Base-by-base conservation (phyloP, 2,113 vertebrate species). In the Sinocyclocheilus rhinocerous region DNA sequence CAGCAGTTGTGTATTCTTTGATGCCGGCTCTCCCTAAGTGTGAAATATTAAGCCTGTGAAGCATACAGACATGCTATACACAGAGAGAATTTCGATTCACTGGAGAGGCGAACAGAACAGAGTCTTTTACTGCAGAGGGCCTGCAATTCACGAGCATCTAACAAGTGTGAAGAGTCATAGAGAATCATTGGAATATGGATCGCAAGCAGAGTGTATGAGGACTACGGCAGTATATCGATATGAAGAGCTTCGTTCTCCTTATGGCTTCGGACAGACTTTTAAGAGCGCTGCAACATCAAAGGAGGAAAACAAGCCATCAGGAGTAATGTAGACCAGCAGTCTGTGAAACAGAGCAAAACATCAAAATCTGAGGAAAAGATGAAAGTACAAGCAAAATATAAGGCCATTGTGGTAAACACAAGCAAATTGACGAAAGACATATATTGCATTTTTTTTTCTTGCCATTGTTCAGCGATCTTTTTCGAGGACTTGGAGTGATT, bases 111-210 rank as follows among this genome's bases (percentile, higher is more conserved):
- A 76, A 22, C 45, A 76, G 69, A 84, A 76, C 39, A 12, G 42
- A 73, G 63, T 72, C 13, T 85, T 87, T 85, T 55, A 73, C 78
- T 52, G 50, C 65, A 83, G 50, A 57, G 81, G 4, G 50, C 45
- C 79, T 85, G 50, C 55, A 78, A 42, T 85, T 89, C 83, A 76
- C 52, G 52, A 79, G 72, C 83, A 45, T 85, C 88, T 85, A 85
- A 89, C 50, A 65, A 89, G 85, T 78, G 85, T 83, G 73, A 48
- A 85, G 55, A 85, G 73, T 85, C 63, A 85, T 20, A 73, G 29
- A 55, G 63, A 87, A 89, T 89, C 86, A 83, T 83, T 87, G 72
- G 42, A 65, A 76, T 77, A 87, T 87, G 72, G 85, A 83, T 83
- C 75, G 45, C 50, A 29, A 42, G 73, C 39, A 81, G 80, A 76